Conservation (phyloP, 1,140 invertebrate species). For the Anastrepha ludens region DNA sequence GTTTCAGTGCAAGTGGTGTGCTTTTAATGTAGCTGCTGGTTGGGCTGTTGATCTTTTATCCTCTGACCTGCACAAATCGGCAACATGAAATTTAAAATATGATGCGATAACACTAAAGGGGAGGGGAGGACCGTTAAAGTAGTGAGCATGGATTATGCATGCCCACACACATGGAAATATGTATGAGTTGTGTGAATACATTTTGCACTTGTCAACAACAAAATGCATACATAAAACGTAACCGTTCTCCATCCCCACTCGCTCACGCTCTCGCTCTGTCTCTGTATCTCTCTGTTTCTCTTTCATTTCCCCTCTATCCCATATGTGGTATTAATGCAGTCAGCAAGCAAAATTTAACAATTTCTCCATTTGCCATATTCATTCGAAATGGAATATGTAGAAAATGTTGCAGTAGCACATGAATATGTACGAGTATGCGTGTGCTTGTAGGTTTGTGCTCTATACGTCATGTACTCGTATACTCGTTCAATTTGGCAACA, state of each 20-base stretch:
- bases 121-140: background rate
- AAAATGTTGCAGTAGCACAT: background rate
- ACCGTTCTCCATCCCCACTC: too few species aligned
- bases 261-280: background rate
- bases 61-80: constrained; percentile 30
- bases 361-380: constrained; percentile 15
- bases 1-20: background rate
- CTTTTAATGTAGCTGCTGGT: background rate
- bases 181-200: background rate
- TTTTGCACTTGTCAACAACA: background rate
- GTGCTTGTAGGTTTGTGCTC: background rate
- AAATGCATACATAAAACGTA: background rate
- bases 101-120: constrained; percentile 16
- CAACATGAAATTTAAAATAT: constrained; percentile 37
- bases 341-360: constrained; percentile 5
- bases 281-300: background rate
- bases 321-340: background rate
- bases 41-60: constrained; percentile 49
- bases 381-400: constrained; percentile 1
- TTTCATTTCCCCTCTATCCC: too few species aligned
- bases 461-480: background rate
- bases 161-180: background rate
- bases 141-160: background rate
- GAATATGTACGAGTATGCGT: background rate
- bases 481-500: background rate